Base-by-base conservation (phyloP, 2,797 vertebrate species). In the Pagetopsis macropterus region DNA sequence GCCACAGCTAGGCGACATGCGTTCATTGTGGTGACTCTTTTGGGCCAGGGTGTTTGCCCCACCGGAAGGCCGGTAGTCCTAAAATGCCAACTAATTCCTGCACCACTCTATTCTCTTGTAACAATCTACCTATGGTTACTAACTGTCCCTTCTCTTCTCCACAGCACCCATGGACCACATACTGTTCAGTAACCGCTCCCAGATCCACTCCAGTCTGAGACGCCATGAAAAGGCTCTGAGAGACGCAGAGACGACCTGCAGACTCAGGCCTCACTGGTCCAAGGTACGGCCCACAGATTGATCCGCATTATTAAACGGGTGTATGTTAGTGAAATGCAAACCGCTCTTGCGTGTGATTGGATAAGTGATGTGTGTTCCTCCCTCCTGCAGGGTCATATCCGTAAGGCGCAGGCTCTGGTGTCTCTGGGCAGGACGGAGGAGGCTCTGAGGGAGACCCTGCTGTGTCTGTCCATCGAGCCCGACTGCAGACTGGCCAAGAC, bases 111-210 rank as follows among this genome's bases (percentile, higher is more conserved):
- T 21, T 49, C 10, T 23, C 6, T 27, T 50, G 33, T 17, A 12
- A 44, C 23, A 12, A 46, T 12, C 14, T 21, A 15, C 15, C 19
- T 27, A 49, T 2, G 14, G 12, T 52, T 1, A 3, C 23, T 16
- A 11, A 51, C 11, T 14, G n/a, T 63, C 46, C 65, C 44, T 58
- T 17, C 33, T 76, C 8, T 70, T 7, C 12, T 68, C 84, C 79
- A 4, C 90, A 98, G 97, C 95, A 81, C 96, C 97, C 62, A 92
- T 91, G 76, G 96, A 98, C 91, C 96, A 96, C 86, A 94, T 97
- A 76, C 89, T 98, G 63, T 97, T 96, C 81, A 96, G 96, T 80
- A 97, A 97, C 82, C 96, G 96, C 73, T 96, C 96, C 64, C 95
- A 96, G 92, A 97, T 98, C 88, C 94, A 96, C 86, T 95, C 94